These are phyloP conservation scores for Ichneumon xanthorius DNA, from an alignment of 2,888 invertebrate genomes.

Conservation along the genomic window DNA sequence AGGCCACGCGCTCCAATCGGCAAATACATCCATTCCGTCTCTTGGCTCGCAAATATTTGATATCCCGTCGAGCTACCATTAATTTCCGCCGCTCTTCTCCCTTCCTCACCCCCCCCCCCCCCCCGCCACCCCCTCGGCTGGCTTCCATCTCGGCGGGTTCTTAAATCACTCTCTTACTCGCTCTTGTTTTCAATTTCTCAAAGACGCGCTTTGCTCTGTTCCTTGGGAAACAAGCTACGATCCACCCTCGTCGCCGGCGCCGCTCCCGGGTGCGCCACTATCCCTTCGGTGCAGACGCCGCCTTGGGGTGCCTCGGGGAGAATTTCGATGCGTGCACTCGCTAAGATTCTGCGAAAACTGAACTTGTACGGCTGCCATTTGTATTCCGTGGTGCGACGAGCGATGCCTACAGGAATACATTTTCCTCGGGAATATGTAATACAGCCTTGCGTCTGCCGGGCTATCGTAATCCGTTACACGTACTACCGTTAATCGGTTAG, in stretches of 20 bases:
- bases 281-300: conserved; percentile 22
- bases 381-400: conserved; percentile 60
- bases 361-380: conserved; percentile 60
- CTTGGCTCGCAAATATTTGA: conserved; percentile 75
- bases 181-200: conserved; percentile 76
- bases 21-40: conserved; percentile 65
- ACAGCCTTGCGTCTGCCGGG: conserved; percentile 20
- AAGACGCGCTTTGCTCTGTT: conserved; percentile 67
- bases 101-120: conserved; percentile 27
- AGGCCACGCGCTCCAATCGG: conserved; percentile 15
- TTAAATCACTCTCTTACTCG: conserved; percentile 30
- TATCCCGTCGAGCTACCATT: conserved; percentile 74
- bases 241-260: conserved; percentile 10
- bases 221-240: conserved; percentile 27
- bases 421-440: conserved; percentile 37
- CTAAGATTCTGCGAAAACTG: conserved; percentile 24
- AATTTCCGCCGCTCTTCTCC: conserved; percentile 72
- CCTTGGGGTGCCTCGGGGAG: conserved; percentile 36
- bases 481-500: conserved; percentile 1
- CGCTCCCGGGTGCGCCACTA: conserved; percentile 8
- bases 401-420: conserved; percentile 36
- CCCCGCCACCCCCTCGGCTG: neutral
- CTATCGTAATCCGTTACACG: conserved; percentile 17
- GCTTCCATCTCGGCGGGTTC: conserved; percentile 11
- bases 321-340: conserved; percentile 56